A percentile compares a stretch with the other conserved stretches of the same genome.
phyloP scores from a whole-genome alignment of 1,140 invertebrate genomes.

The Neomicropteryx cornuta region DNA sequence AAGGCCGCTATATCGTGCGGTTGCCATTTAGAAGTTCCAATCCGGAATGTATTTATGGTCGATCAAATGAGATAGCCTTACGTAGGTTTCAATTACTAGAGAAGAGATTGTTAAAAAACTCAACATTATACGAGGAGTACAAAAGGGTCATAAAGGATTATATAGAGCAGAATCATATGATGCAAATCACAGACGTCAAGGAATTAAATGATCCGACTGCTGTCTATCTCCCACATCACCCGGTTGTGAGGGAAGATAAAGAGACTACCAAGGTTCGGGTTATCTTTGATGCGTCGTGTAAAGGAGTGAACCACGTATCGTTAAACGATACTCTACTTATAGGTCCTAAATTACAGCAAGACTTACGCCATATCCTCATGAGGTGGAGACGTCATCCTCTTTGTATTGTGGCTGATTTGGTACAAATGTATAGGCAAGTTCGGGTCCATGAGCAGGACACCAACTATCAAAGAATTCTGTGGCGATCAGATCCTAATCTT shows the following conservation, averaged over 20 bases:
- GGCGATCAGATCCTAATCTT: conserved; percentile 16
- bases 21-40: conserved; percentile 17
- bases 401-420: conserved; percentile 29
- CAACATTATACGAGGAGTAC: conserved; percentile 19
- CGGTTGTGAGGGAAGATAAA: conserved; percentile 19
- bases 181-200: conserved; percentile 11
- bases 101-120: conserved; percentile 14
- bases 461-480: conserved; percentile 29
- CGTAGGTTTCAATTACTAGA: conserved; percentile 14
- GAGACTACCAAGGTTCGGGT: conserved; percentile 20
- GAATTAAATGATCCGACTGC: conserved; percentile 9
- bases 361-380: conserved; percentile 27
- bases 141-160: conserved; percentile 24
- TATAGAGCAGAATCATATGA: conserved; percentile 20
- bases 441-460: conserved; percentile 17
- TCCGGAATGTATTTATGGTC: conserved; percentile 10
- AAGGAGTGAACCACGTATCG: conserved; percentile 21
- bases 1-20: conserved; percentile 19
- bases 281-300: conserved; percentile 24
- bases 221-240: conserved; percentile 21
- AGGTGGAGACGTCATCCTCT: conserved; percentile 25
- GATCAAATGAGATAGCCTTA: conserved; percentile 10
- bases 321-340: conserved; percentile 27
- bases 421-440: conserved; percentile 29
- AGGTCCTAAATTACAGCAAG: conserved; percentile 30